These are phyloP conservation scores for Lethrus apterus DNA, from an alignment of 1,140 invertebrate genomes.

Conservation along the genomic window DNA sequence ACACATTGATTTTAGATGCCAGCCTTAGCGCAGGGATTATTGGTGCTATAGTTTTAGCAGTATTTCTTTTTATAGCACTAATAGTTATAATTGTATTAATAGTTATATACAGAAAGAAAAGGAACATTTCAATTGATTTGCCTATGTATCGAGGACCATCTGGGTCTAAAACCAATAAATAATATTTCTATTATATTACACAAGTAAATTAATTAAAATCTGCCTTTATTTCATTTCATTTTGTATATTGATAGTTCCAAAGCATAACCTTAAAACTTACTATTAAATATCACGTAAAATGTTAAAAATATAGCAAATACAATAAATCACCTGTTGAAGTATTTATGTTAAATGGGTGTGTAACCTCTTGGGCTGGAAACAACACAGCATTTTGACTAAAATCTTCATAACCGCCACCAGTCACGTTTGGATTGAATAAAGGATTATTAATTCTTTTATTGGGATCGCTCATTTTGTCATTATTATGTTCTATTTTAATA, in stretches of 20 bases:
- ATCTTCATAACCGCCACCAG: conserved; percentile 34
- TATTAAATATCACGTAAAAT: conserved; percentile 1
- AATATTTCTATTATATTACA: conserved; percentile 1
- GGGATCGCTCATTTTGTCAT: conserved; percentile 25
- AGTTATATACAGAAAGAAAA: conserved; percentile 32
- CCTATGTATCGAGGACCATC: conserved; percentile 38
- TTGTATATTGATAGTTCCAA: neutral
- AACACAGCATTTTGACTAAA: conserved; percentile 35
- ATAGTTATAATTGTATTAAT: conserved; percentile 33
- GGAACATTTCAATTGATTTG: conserved; percentile 36
- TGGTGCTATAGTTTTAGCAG: conserved; percentile 42
- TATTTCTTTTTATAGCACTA: conserved; percentile 39
- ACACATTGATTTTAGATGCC: conserved; percentile 20
- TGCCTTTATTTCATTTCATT: conserved; percentile 10
- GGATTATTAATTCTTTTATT: conserved; percentile 32
- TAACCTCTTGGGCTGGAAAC: conserved; percentile 30
- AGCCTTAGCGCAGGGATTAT: conserved; percentile 40
- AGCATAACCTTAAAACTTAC: neutral
- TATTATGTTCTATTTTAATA: conserved; percentile 16
- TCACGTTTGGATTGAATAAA: conserved; percentile 33
- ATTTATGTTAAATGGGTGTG: conserved; percentile 9
- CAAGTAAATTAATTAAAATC: conserved; percentile 13
- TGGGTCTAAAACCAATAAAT: conserved; percentile 25
- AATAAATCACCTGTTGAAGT: conserved; percentile 4
- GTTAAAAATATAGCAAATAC: neutral